phyloP scores from a whole-genome alignment of 2,797 vertebrate genomes.

The Scleropages formosus region DNA sequence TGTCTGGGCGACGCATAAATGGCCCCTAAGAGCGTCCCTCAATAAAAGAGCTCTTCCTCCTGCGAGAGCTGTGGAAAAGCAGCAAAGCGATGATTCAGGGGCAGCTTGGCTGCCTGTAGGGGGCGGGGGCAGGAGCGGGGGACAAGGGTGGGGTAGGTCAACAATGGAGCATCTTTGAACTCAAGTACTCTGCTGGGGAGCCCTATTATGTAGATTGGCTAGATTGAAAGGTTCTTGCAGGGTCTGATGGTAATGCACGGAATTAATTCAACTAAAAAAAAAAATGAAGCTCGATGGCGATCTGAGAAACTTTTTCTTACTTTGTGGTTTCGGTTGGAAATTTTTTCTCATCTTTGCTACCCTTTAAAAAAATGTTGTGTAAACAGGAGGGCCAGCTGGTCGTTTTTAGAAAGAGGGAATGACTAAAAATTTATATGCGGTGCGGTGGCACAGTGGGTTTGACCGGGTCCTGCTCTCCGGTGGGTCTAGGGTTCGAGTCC shows the following conservation, averaged over 20 bases:
- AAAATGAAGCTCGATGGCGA: not conserved
- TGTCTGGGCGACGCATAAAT: not conserved
- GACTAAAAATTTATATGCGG: too few species aligned
- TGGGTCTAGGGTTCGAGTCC: too few species aligned
- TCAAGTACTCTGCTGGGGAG: conserved; percentile 57
- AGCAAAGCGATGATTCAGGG: conserved; percentile 62
- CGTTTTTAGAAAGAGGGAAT: too few species aligned
- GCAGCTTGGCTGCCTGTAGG: conserved; percentile 57
- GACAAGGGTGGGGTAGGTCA: not conserved
- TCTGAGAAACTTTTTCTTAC: not conserved
- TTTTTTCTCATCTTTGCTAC: too few species aligned
- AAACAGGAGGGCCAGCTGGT: too few species aligned
- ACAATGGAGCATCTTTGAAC: conserved; percentile 58
- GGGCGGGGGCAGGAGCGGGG: conserved; percentile 50
- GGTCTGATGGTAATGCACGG: conserved; percentile 47
- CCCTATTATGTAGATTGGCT: conserved; percentile 65
- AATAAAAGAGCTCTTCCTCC: conserved; percentile 52
- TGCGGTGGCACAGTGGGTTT: too few species aligned
- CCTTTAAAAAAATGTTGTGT: too few species aligned
- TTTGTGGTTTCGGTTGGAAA: too few species aligned
- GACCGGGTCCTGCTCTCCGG: too few species aligned
- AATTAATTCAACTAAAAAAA: conserved; percentile 40
- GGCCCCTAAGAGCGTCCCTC: not conserved
- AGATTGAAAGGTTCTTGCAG: conserved; percentile 41
- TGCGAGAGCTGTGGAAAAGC: conserved; percentile 50